A percentile compares a stretch with the other conserved stretches of the same genome.
These are phyloP conservation scores for Dufourea novaeangliae DNA, from an alignment of 1,140 invertebrate genomes.

Conservation along the genomic window DNA sequence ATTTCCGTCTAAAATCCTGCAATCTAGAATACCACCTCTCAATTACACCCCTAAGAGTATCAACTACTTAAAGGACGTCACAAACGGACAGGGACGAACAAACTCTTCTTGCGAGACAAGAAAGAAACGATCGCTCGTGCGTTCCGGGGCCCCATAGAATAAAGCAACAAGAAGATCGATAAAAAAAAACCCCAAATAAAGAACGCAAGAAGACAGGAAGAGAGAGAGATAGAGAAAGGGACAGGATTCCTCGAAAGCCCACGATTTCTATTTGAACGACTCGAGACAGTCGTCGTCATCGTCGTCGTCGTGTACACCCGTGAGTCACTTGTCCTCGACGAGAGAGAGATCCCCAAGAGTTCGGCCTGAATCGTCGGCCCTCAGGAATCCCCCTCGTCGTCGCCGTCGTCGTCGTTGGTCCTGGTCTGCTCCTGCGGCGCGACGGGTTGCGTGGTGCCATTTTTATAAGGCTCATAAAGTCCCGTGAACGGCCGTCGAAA, in stretches of 20 bases:
- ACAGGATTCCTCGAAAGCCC: conserved; percentile 46
- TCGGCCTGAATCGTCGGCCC: conserved; percentile 15
- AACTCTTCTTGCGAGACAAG: neutral
- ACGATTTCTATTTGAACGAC: conserved; percentile 43
- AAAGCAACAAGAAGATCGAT: neutral
- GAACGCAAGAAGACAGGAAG: neutral
- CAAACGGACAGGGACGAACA: neutral
- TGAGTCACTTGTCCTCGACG: conserved; percentile 47
- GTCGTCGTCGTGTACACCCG: conserved; percentile 6
- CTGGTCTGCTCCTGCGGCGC: conserved; percentile 35
- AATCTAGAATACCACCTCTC: no score
- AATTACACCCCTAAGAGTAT: no score
- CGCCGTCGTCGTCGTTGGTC: neutral
- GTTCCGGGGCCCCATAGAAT: neutral
- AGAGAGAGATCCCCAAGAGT: no score
- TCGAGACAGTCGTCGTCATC: conserved; percentile 16
- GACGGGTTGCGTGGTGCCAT: conserved; percentile 66
- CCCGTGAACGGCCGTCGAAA: conserved; percentile 57
- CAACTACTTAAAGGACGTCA: no score
- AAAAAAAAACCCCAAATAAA: neutral
- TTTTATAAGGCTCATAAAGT: conserved; percentile 78
- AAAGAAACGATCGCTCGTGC: neutral
- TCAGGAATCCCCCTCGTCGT: conserved; percentile 5
- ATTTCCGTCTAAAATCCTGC: no score
- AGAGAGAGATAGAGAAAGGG: neutral